Percentiles rank a stretch among this genome's conserved stretches.
Conservation (phyloP, 2,113 vertebrate genomes). For the Tragulus kanchil region DNA sequence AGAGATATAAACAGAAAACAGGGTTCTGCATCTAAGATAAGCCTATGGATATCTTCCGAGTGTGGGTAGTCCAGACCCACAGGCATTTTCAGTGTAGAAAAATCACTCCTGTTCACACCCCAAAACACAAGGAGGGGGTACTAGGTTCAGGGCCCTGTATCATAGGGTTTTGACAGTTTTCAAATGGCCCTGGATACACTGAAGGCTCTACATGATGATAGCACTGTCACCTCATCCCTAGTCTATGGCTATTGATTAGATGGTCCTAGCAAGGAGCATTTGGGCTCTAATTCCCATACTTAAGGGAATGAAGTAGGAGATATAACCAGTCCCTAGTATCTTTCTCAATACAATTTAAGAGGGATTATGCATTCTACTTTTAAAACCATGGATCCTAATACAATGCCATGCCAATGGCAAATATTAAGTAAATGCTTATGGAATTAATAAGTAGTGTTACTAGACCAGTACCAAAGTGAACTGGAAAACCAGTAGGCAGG, state of each 20-base stretch:
- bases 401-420: neutral
- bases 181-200: neutral
- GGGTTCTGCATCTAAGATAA: neutral
- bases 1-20: constrained; percentile 5
- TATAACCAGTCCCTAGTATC: neutral
- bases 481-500: neutral
- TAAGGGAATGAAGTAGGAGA: neutral
- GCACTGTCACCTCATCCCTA: neutral
- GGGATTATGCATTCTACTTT: constrained; percentile 13
- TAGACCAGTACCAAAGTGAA: neutral
- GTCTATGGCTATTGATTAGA: neutral
- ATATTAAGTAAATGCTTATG: constrained; percentile 34
- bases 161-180: neutral
- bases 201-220: neutral
- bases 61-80: neutral
- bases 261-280: neutral
- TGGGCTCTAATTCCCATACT: neutral
- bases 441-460: neutral
- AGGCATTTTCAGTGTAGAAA: neutral
- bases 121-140: neutral
- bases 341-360: constrained; percentile 25
- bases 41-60: neutral
- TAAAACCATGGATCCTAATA: neutral
- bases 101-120: neutral
- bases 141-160: neutral